phyloP scores from a whole-genome alignment of 2,113 vertebrate genomes.

The Nothoprocta pentlandii region DNA sequence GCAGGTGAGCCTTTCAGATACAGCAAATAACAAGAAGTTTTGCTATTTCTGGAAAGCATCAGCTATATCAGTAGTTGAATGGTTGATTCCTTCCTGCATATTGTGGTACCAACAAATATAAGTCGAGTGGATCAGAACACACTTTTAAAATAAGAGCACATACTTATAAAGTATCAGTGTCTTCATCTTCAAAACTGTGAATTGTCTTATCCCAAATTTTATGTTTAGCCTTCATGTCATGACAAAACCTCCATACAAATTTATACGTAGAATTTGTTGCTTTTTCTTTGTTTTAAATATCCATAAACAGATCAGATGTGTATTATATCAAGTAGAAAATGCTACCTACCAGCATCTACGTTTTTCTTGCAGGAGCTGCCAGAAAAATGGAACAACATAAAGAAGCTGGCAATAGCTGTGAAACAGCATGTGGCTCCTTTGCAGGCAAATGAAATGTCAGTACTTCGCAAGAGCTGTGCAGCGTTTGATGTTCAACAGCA shows the following conservation, averaged over 20 bases:
- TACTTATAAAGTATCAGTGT: neutral
- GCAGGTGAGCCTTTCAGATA: neutral
- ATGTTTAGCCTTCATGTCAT: neutral
- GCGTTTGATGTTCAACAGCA: conserved; percentile 86
- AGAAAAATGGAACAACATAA: conserved; percentile 89
- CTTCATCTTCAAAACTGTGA: neutral
- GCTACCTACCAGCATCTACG: neutral
- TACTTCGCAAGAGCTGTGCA: conserved; percentile 82
- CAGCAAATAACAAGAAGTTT: neutral
- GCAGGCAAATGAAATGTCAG: conserved; percentile 85
- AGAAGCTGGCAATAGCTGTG: conserved; percentile 83
- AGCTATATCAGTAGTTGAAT: neutral
- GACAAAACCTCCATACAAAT: neutral
- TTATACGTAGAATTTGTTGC: fast-evolving
- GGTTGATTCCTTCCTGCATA: neutral
- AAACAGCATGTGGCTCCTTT: conserved; percentile 92
- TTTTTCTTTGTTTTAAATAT: neutral
- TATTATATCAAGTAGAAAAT: fast-evolving
- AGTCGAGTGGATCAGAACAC: fast-evolving
- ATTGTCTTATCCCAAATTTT: neutral
- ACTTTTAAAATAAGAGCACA: neutral
- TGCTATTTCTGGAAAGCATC: neutral
- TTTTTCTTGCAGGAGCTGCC: conserved; percentile 86
- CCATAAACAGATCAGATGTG: fast-evolving
- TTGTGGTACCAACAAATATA: neutral